phyloP scores from a whole-genome alignment of 2,797 vertebrate species.

The Rhodeus uyekii region DNA sequence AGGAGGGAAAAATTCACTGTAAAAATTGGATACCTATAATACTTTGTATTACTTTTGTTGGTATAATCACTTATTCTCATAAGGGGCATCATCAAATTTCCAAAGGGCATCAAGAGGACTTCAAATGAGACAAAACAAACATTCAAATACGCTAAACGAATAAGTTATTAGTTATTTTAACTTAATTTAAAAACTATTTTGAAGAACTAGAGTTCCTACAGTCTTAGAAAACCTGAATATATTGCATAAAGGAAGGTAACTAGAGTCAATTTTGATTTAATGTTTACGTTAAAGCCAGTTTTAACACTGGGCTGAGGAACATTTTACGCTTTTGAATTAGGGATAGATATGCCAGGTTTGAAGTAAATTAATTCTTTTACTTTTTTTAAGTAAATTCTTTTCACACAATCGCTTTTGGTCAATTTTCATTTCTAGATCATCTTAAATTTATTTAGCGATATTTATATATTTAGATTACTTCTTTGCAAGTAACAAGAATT shows the following conservation, averaged over 20 bases:
- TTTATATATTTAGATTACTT: no score
- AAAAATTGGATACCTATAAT: not conserved
- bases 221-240: not conserved
- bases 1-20: not conserved
- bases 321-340: not conserved
- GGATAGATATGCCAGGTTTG: not conserved
- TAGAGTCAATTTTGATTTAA: not conserved
- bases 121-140: not conserved
- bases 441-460: not conserved
- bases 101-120: not conserved
- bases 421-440: not conserved
- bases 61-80: not conserved
- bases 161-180: not conserved
- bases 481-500: no score
- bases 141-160: not conserved
- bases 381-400: not conserved
- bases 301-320: not conserved
- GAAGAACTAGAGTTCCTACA: not conserved
- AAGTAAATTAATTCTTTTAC: not conserved
- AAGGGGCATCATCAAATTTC: not conserved
- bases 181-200: not conserved
- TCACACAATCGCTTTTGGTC: not conserved
- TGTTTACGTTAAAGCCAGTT: not conserved
- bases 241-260: no score
- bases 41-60: not conserved